Evolutionary conservation across 2,113 vertebrate species (phyloP).

Genomic region (Tylochromis polylepis): DNA sequence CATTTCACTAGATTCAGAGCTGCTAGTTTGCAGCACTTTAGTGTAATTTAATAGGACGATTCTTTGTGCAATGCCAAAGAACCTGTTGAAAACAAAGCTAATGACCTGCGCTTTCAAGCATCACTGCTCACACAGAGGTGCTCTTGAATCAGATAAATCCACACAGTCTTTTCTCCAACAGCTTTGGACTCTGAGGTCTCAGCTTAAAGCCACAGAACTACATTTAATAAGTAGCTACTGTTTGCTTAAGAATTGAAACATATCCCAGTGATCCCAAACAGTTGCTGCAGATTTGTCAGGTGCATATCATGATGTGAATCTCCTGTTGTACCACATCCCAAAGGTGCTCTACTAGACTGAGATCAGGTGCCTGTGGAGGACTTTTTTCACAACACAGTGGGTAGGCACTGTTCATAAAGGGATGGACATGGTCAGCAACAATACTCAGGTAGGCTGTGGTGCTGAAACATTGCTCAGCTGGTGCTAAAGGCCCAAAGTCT

Average conservation of each 20-base stretch:
- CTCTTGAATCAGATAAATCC: background rate
- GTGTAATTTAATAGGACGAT: no score
- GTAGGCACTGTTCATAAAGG: rapidly evolving
- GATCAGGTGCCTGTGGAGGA: background rate
- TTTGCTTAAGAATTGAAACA: background rate
- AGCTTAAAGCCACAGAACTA: background rate
- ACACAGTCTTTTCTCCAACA: background rate
- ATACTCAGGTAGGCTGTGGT: background rate
- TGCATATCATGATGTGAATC: background rate
- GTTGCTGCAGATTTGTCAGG: background rate
- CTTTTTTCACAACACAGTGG: background rate
- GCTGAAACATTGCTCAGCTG: background rate
- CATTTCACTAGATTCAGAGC: no score
- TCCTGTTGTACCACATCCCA: background rate
- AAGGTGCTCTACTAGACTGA: background rate
- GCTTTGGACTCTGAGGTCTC: background rate
- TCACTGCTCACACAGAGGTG: background rate
- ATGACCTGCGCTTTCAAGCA: background rate
- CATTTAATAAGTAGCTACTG: background rate
- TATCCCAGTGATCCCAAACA: background rate
- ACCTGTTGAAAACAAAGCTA: background rate
- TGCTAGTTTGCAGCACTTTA: no score
- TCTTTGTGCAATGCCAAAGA: background rate
- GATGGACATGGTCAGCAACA: background rate
- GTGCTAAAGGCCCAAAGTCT: background rate